Percentiles rank a stretch among this genome's conserved stretches.
Conservation (phyloP, 2,797 vertebrate genomes). For the Chelon labrosus region DNA sequence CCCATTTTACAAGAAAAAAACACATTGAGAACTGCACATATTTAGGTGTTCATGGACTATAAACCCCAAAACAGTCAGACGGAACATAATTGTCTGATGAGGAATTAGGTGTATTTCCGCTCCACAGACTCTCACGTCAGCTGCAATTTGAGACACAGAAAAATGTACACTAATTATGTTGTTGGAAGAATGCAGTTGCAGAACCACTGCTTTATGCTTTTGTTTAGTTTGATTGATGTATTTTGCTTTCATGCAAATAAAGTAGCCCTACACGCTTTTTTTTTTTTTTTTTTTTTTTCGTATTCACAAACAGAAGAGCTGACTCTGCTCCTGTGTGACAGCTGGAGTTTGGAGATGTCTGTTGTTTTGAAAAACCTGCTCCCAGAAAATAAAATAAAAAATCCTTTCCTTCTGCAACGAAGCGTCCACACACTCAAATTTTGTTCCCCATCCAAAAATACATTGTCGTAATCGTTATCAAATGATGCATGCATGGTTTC, state of each 20-base stretch:
- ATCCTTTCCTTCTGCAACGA: slow-evolving; percentile 39
- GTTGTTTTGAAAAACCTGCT: slow-evolving; percentile 66
- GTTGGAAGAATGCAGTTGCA: slow-evolving; percentile 47
- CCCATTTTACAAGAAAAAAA: slow-evolving; percentile 17
- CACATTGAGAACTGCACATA: slow-evolving; percentile 24
- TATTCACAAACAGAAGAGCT: slow-evolving; percentile 60
- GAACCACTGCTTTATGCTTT: slow-evolving; percentile 58
- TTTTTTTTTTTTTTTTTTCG: slow-evolving; percentile 54
- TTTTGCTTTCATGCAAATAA: slow-evolving; percentile 73
- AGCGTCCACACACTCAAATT: slow-evolving; percentile 35
- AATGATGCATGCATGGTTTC: slow-evolving; percentile 11
- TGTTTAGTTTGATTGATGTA: slow-evolving; percentile 76
- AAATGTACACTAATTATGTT: slow-evolving; percentile 65
- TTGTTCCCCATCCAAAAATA: slow-evolving; percentile 28
- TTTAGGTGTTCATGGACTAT: slow-evolving; percentile 38
- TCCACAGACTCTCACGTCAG: slow-evolving; percentile 52
- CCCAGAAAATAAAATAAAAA: slow-evolving; percentile 49
- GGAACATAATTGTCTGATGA: slow-evolving; percentile 51
- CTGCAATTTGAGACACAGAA: slow-evolving; percentile 52
- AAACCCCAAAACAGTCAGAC: slow-evolving; percentile 44
- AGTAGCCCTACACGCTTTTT: slow-evolving; percentile 50
- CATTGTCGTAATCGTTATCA: slow-evolving; percentile 35
- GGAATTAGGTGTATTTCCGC: slow-evolving; percentile 40
- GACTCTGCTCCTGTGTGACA: slow-evolving; percentile 70
- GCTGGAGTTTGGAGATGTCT: slow-evolving; percentile 68